Conservation (phyloP, 2,797 vertebrate species). For the Coilia nasus region DNA sequence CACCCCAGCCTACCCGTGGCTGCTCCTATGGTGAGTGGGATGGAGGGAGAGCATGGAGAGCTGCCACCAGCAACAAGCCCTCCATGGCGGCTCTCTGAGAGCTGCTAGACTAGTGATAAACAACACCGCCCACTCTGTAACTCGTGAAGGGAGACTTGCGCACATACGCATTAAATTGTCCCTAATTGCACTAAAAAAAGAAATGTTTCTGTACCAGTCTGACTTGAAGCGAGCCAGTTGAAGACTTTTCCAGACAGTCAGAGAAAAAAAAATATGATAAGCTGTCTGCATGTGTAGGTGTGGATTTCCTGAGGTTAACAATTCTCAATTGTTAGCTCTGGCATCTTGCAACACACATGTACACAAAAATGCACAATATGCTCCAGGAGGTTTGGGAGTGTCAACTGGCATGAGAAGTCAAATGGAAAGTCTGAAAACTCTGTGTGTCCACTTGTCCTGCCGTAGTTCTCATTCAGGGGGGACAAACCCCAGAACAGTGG, state of each 20-base stretch:
- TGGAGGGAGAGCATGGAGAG: neutral
- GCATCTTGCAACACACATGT: neutral
- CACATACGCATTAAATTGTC: neutral
- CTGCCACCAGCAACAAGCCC: neutral
- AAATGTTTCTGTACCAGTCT: neutral
- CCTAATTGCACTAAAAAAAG: neutral
- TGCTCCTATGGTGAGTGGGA: too few species aligned
- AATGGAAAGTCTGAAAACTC: neutral
- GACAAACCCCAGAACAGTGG: too few species aligned
- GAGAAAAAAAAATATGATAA: neutral
- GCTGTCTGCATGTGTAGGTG: slow-evolving; percentile 4
- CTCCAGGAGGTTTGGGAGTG: neutral
- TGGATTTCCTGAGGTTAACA: neutral
- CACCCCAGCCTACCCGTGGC: too few species aligned
- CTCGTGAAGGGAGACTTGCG: neutral
- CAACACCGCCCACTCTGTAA: neutral
- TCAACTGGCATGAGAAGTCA: neutral
- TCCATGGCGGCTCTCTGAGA: neutral
- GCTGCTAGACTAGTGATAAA: neutral
- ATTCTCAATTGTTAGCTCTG: neutral
- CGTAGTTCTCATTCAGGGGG: neutral
- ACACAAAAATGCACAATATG: neutral
- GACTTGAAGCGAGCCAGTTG: neutral
- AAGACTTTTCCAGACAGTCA: neutral
- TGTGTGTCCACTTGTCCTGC: neutral